These are phyloP conservation scores for Urocitellus parryii DNA, from an alignment of 2,113 vertebrate genomes.

Conservation along the genomic window DNA sequence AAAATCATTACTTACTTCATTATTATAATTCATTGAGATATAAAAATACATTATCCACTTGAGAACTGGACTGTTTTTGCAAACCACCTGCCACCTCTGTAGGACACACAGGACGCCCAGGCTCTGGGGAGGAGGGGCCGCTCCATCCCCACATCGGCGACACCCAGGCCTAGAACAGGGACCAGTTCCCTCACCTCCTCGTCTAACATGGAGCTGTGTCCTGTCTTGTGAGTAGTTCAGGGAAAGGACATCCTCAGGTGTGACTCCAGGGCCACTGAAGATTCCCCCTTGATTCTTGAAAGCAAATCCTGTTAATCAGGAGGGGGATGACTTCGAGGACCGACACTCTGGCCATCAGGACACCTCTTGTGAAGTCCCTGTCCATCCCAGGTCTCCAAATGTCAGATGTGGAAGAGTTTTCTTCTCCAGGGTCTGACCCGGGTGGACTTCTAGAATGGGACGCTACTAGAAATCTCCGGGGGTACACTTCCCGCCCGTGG, in stretches of 20 bases:
- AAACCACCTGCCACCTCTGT: not conserved
- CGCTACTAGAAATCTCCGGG: not conserved
- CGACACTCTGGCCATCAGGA: not conserved
- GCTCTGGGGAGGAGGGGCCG: not conserved
- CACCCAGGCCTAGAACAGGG: rapidly evolving
- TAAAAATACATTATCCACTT: not conserved
- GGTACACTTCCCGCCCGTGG: too few relatives aligned
- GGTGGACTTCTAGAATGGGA: not conserved
- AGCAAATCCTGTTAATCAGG: not conserved
- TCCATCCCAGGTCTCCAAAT: not conserved
- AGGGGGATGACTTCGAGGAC: not conserved
- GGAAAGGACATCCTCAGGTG: not conserved
- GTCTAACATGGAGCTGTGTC: not conserved
- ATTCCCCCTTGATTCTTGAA: not conserved
- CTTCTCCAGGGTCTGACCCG: not conserved
- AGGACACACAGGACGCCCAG: not conserved
- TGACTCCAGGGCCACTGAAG: not conserved
- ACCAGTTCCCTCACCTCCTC: not conserved
- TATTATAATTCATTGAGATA: not conserved
- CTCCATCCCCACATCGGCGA: not conserved
- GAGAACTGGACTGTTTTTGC: not conserved
- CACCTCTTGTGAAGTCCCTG: not conserved
- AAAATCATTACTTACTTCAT: not conserved
- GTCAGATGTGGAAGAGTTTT: not conserved
- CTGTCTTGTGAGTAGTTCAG: not conserved